These are phyloP conservation scores for Morus bassanus DNA, from an alignment of 2,797 vertebrate genomes.

Conservation along the genomic window DNA sequence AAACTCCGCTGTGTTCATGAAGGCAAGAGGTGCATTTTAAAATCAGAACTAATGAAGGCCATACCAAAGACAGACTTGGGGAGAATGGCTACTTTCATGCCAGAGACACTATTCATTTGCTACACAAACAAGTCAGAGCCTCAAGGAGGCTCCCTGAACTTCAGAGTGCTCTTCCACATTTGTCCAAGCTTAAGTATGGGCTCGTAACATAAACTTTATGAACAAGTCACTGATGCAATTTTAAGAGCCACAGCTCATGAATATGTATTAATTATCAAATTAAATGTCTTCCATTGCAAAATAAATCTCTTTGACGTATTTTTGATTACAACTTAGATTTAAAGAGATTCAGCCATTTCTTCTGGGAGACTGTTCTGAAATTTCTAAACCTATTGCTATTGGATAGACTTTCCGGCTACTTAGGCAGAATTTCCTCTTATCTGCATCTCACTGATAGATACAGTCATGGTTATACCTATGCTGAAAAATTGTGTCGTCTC, in stretches of 20 bases:
- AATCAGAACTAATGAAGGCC: not conserved
- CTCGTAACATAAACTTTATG: not conserved
- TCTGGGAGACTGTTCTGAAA: not conserved
- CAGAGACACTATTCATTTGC: not conserved
- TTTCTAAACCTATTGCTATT: not conserved
- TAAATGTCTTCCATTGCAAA: not conserved
- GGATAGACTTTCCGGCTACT: not conserved
- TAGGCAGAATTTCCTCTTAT: not conserved
- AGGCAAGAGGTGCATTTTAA: not conserved
- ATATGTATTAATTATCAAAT: not conserved
- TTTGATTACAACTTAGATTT: not conserved
- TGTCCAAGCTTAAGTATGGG: not conserved
- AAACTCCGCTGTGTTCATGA: not conserved
- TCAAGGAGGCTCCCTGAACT: not conserved
- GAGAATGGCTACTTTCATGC: not conserved
- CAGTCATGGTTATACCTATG: not conserved
- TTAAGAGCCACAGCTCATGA: not conserved
- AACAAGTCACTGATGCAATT: not conserved
- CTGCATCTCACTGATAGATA: not conserved
- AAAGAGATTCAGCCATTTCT: not conserved
- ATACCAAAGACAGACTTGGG: not conserved
- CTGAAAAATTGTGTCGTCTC: not conserved
- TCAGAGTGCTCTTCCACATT: not conserved
- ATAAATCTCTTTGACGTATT: not conserved
- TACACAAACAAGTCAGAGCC: not conserved